Base-by-base conservation (phyloP, 30 jellyfish, hydroid and myxozoan species). In the Chironex yamaguchii region DNA sequence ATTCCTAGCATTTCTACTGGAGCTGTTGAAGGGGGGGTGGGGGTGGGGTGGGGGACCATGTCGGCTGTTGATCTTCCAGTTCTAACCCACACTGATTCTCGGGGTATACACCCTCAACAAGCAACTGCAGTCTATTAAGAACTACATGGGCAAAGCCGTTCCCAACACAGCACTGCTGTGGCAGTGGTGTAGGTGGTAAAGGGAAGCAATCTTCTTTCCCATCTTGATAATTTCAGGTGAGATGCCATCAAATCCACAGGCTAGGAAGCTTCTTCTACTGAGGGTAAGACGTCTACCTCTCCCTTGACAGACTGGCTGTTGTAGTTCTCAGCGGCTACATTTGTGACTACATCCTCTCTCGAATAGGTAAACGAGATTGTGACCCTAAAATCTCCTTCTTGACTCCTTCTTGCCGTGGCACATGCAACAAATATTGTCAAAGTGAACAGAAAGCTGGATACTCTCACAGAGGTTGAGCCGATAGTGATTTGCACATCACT, bases 211-310 rank as follows among this genome's bases (percentile, higher is more conserved):
- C 24, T 32, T 42, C 17, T 32, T n/a, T 42, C 58, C 58, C 58
- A 42, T 17, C 71, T n/a, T 29, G 21, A 25, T 25, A n/a, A 67
- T 4, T n/a, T 67, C 28, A 9, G 74, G 73, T 23, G 72, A 29
- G 23, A 67, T 67, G 68, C 81, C 72, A 32, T 67, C 72, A 9
- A 11, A 4, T 29, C 81, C 81, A 11, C 52, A n/a, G 30, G 81
- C 81, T 67, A 12, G 30, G 4, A 9, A 13, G 30, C 14, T 29
- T 32, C 81, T 9, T 67, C 74, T 29, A 25, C 14, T 12, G 75
- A 12, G 9, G 73, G 81, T 27, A 9, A 9, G 28, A 4, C 71
- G 30, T 67, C 81, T 4, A 67, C 20, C 74, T 62, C 74, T 21
- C 21, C 24, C 81, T 9, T 67, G 71, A 29, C 30, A 13, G 81